A percentile compares a stretch with the other conserved stretches of the same genome.
Conservation (phyloP, 2,113 vertebrate genomes). For the zebrafish (Danio rerio) region DNA sequence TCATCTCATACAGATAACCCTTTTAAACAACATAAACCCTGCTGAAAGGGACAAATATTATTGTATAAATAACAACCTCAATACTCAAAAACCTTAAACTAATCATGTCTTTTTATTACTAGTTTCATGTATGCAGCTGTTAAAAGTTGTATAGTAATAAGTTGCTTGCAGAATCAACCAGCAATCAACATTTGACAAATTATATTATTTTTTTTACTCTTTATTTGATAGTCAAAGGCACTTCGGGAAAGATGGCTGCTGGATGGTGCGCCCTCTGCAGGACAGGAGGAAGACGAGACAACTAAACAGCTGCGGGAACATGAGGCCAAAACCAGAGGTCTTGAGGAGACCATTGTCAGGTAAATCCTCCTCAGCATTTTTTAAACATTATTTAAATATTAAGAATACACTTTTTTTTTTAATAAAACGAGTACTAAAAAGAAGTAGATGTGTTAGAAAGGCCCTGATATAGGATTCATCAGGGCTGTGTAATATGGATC, state of each 20-base stretch:
- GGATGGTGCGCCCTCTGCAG: slow-evolving; percentile 84
- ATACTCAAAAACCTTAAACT: too few species aligned
- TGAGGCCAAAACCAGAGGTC: slow-evolving; percentile 79
- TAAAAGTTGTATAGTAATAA: too few species aligned
- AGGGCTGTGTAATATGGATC: neutral
- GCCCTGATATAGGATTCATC: slow-evolving; percentile 4
- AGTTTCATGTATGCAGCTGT: too few species aligned
- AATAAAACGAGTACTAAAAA: neutral
- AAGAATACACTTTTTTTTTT: neutral
- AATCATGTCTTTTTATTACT: too few species aligned
- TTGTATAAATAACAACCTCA: too few species aligned
- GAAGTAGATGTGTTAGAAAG: neutral
- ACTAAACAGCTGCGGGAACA: slow-evolving; percentile 87
- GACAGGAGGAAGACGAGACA: slow-evolving; percentile 82
- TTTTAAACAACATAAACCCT: too few species aligned
- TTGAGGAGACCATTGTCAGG: slow-evolving; percentile 89
- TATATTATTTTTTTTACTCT: too few species aligned
- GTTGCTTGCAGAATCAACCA: too few species aligned
- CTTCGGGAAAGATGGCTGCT: slow-evolving; percentile 93
- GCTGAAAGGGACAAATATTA: too few species aligned
- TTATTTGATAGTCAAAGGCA: slow-evolving; percentile 83
- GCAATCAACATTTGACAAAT: too few species aligned
- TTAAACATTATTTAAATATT: neutral
- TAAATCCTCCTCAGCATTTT: slow-evolving; percentile 56
- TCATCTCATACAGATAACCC: too few species aligned